Conservation (phyloP, 92 coral and sea anemone genomes). For the Plumapathes pennacea region DNA sequence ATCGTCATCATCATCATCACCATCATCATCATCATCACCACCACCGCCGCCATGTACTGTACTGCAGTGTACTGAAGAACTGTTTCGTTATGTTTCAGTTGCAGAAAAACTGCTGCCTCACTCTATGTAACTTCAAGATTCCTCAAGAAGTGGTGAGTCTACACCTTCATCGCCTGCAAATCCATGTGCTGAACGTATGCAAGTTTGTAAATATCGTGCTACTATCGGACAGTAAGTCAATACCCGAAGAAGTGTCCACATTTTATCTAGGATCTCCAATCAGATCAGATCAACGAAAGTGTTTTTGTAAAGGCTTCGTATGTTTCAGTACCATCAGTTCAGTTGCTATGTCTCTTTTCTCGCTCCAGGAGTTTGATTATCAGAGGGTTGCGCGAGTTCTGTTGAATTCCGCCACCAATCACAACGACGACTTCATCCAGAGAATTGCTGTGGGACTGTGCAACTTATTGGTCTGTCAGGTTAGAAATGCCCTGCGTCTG, state of each 20-base stretch:
- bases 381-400: conserved; percentile 62
- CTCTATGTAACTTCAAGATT: conserved; percentile 78
- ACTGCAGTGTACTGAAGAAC: too few relatives aligned
- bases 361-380: conserved; percentile 57
- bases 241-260: not conserved
- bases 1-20: not conserved
- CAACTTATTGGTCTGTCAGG: conserved; percentile 84
- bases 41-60: too few relatives aligned
- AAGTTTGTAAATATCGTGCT: too few relatives aligned
- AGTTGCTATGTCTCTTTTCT: not conserved
- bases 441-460: conserved; percentile 82
- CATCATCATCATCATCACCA: not conserved
- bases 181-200: too few relatives aligned
- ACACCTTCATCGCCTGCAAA: too few relatives aligned
- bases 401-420: conserved; percentile 50
- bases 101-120: conserved; percentile 89
- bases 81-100: conserved; percentile 38
- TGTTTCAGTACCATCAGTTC: not conserved
- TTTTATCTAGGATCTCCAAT: conserved; percentile 9
- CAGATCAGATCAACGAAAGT: too few relatives aligned
- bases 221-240: too few relatives aligned
- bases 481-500: conserved; percentile 11
- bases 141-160: conserved; percentile 89
- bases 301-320: not conserved
- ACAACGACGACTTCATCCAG: conserved; percentile 69